These are phyloP conservation scores for pig (Sus scrofa) DNA, from an alignment of 2,113 vertebrate species.

Conservation along the genomic window T2T-Sscrofa CM000816.6:34853501-34854000, in stretches of 20 bases:
- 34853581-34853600: background rate
- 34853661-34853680: background rate
- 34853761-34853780: background rate
- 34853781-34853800: background rate
- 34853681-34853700: background rate
- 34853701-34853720: background rate
- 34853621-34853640: background rate
- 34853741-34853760: background rate
- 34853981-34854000: background rate
- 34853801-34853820: fast-evolving
- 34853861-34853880: background rate
- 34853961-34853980: background rate
- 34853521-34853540: slow-evolving; percentile 31
- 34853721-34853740: background rate
- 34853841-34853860: background rate
- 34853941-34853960: background rate
- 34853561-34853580: background rate
- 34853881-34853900: background rate
- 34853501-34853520: slow-evolving; percentile 34
- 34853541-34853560: slow-evolving; percentile 15
- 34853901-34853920: background rate
- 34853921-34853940: background rate
- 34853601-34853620: background rate
- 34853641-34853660: background rate
- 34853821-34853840: background rate